Evolutionary conservation across 2,797 vertebrate genomes (phyloP).

Genomic region (Neopelma chrysocephalum): DNA sequence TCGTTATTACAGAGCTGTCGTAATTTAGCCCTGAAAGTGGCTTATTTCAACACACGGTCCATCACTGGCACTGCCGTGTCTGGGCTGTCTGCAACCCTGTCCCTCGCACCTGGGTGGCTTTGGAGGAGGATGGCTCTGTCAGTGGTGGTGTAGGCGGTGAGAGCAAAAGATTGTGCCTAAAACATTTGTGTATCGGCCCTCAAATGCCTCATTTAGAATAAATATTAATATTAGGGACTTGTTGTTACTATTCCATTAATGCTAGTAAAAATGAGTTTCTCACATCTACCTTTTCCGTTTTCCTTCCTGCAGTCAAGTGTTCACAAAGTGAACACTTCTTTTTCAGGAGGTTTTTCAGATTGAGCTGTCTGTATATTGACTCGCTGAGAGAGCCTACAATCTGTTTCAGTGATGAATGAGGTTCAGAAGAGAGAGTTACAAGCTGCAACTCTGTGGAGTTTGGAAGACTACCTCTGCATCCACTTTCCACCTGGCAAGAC

Average conservation of each 20-base stretch:
- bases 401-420: background rate
- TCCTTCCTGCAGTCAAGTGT: background rate
- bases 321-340: background rate
- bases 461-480: background rate
- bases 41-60: background rate
- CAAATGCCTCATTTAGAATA: background rate
- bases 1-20: background rate
- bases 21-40: background rate
- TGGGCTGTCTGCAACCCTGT: rapidly evolving
- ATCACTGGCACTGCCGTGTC: too few species aligned
- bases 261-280: background rate
- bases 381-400: background rate
- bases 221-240: background rate
- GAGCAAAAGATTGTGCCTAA: background rate
- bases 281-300: background rate
- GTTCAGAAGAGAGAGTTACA: background rate
- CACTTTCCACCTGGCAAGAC: background rate
- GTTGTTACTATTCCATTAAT: background rate
- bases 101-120: background rate
- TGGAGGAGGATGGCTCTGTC: background rate
- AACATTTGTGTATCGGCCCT: background rate
- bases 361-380: background rate
- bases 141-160: background rate
- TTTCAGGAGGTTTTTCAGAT: background rate
- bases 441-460: background rate